Evolutionary conservation across 1,140 invertebrate species (phyloP).

Genomic region (Plectus sambesii): DNA sequence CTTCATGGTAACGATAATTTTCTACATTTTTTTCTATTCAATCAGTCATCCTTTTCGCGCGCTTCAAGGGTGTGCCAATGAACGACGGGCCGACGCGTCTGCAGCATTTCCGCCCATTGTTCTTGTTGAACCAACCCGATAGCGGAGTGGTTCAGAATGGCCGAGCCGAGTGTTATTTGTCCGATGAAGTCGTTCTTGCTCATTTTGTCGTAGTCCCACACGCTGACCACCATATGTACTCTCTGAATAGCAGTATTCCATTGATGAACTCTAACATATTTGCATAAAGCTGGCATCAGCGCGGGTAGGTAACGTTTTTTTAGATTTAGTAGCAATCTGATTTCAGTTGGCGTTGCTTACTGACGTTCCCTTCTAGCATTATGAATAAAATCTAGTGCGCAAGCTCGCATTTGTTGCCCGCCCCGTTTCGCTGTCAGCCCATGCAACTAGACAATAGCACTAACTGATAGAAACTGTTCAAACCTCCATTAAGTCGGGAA

Average conservation of each 20-base stretch:
- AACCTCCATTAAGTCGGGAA: slow-evolving; percentile 62
- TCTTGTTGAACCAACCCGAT: slow-evolving; percentile 28
- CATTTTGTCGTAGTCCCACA: slow-evolving; percentile 46
- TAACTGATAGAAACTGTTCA: slow-evolving; percentile 11
- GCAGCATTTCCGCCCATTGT: slow-evolving; percentile 44
- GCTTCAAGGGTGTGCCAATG: slow-evolving; percentile 26
- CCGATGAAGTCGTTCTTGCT: slow-evolving; percentile 45
- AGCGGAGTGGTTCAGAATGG: slow-evolving; percentile 8
- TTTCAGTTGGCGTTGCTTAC: too few species aligned
- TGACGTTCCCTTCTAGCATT: too few species aligned
- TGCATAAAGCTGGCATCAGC: too few species aligned
- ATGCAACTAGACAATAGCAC: too few species aligned
- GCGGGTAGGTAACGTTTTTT: too few species aligned
- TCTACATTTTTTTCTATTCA: too few species aligned
- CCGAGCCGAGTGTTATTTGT: slow-evolving; percentile 14
- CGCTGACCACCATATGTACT: slow-evolving; percentile 39
- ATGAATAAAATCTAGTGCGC: too few species aligned
- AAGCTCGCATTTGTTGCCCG: too few species aligned
- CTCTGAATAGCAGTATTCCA: slow-evolving; percentile 26
- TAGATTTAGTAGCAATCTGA: too few species aligned
- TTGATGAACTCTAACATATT: slow-evolving; percentile 6
- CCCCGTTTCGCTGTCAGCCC: too few species aligned
- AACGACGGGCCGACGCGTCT: slow-evolving; percentile 39
- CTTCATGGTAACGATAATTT: too few species aligned
- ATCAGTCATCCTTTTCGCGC: too few species aligned